Percentiles rank a stretch among this genome's conserved stretches.
Evolutionary conservation across 64 coral and sea anemone genomes (phyloP).

Genomic region (Montipora cactus): DNA sequence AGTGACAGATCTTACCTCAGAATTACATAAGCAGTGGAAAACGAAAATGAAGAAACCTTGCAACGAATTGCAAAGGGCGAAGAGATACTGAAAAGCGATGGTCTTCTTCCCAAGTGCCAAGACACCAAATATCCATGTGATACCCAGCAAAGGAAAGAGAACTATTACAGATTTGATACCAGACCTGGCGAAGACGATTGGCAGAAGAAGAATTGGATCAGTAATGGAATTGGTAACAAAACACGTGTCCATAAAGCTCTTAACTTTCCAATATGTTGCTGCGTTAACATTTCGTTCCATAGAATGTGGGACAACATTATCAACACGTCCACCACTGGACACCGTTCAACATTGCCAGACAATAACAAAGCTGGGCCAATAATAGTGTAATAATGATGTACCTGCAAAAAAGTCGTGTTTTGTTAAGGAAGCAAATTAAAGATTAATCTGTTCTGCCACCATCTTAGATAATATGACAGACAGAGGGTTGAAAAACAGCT

Average conservation of each 20-base stretch:
- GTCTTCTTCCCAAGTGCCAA: constrained; percentile 19
- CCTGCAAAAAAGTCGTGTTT: too few species aligned
- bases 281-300: neutral
- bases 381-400: too few species aligned
- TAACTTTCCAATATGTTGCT: neutral
- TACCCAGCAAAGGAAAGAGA: constrained; percentile 40
- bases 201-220: neutral
- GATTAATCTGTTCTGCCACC: too few species aligned
- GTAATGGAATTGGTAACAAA: neutral
- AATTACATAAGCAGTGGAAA: constrained; percentile 46
- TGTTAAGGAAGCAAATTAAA: too few species aligned
- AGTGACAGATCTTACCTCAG: constrained; percentile 27
- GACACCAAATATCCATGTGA: constrained; percentile 64
- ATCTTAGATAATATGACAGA: too few species aligned
- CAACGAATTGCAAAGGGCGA: constrained; percentile 46
- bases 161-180: constrained; percentile 30
- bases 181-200: neutral
- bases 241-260: too few species aligned
- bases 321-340: too few species aligned
- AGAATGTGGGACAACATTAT: too few species aligned
- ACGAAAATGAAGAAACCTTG: constrained; percentile 63
- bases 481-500: too few species aligned
- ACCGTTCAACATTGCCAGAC: too few species aligned
- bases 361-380: too few species aligned
- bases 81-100: constrained; percentile 42